Conservation (phyloP, 2,113 vertebrate genomes). For the Cervus canadensis region DNA sequence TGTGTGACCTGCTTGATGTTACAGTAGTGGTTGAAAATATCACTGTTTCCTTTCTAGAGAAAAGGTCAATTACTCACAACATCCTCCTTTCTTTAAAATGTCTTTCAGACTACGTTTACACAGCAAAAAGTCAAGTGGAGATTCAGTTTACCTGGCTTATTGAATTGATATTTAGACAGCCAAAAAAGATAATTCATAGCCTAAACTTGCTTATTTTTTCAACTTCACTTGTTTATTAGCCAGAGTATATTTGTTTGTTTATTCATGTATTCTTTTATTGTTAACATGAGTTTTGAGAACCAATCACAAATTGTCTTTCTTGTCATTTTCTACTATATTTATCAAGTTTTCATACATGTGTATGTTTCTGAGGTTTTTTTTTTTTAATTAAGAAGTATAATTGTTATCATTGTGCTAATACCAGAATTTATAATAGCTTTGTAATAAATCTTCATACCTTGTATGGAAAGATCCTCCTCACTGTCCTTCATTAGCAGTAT, state of each 20-base stretch:
- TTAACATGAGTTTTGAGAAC: neutral
- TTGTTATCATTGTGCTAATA: neutral
- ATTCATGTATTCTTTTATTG: neutral
- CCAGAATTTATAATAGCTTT: neutral
- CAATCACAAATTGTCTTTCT: neutral
- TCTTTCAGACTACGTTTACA: slow-evolving; percentile 27
- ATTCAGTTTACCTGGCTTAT: neutral
- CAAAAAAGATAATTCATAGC: neutral
- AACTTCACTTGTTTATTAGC: neutral
- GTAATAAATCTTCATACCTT: neutral
- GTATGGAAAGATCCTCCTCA: neutral
- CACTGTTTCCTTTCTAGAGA: neutral
- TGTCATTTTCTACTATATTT: neutral
- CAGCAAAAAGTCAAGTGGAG: slow-evolving; percentile 44
- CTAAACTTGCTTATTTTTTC: neutral
- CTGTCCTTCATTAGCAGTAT: neutral
- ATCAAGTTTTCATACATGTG: neutral
- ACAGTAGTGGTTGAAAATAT: slow-evolving; percentile 35
- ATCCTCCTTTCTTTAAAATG: slow-evolving; percentile 20
- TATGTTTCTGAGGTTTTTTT: neutral
- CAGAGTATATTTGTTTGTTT: neutral
- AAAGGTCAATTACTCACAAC: slow-evolving; percentile 37
- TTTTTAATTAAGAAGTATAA: neutral
- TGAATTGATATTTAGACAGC: neutral
- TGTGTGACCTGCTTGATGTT: slow-evolving; percentile 23